Evolutionary conservation across 2,888 invertebrate species (phyloP), one percentile per base, ranked within the genome.

Genomic region (Diaphora mendica): DNA sequence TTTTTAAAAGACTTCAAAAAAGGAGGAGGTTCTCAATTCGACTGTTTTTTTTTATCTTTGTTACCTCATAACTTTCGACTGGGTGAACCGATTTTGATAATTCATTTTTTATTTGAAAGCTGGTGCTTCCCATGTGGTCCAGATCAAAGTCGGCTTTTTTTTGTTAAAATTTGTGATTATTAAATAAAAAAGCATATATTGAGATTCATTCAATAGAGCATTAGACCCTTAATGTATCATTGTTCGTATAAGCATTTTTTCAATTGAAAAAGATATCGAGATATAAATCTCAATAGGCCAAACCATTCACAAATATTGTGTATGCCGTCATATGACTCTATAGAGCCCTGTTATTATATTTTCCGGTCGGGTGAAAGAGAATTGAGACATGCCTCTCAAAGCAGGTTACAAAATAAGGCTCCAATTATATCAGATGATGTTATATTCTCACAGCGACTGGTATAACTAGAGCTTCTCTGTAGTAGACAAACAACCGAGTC

Each of bases 321-420:
- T 66, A 39, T 23, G 33, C 42, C 44, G 3, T 59, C 64, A 64
- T 35, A 68, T 68, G 68, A 68, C 62, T 44, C 62, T 64, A 59
- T 59, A 67, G 23, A 67, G 66, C 42, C 70, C 73, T 70, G 72
- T 72, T 70, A 76, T 73, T 75, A 62, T 64, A 82, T 74, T 66
- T 69, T 71, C 76, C 55, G 51, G 30, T 70, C 64, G 44, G n/a
- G 70, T 76, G 59, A 73, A 71, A 80, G 77, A 74, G 67, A 68
- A 76, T 78, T 73, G 66, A 78, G 70, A 66, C 67, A n/a, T 71
- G 70, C 44, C 35, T 55, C 69, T 69, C 78, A 76, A 82, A 80
- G 70, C 73, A 82, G 72, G 74, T 78, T 68, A 66, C 73, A 71
- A 73, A 75, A 64, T 48, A 64, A n/a, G 67, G 77, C 39, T 77